phyloP scores from a whole-genome alignment of 2,113 vertebrate species.

The Myiozetetes cayanensis region DNA sequence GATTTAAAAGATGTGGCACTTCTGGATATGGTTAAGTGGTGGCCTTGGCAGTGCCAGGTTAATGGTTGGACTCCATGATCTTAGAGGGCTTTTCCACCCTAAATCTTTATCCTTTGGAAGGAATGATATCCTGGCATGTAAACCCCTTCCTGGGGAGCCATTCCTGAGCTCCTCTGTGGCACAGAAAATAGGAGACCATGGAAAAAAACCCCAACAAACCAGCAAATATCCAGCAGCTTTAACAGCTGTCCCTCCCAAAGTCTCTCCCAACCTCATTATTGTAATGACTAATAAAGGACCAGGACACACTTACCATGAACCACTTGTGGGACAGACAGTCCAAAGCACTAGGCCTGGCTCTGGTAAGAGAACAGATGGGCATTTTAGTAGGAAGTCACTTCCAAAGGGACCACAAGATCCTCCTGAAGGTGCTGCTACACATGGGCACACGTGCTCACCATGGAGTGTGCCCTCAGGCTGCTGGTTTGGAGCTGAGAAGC shows the following conservation, averaged over 20 bases:
- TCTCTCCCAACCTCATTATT: neutral
- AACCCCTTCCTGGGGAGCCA: neutral
- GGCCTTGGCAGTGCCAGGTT: neutral
- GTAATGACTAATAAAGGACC: neutral
- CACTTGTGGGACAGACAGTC: constrained; percentile 64
- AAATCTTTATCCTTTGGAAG: neutral
- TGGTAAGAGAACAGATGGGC: neutral
- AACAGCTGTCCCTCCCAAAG: neutral
- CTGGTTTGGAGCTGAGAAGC: neutral
- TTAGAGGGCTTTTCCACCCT: neutral
- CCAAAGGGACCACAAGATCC: neutral
- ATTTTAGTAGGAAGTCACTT: neutral
- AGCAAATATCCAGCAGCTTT: neutral
- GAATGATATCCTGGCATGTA: neutral
- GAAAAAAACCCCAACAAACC: neutral
- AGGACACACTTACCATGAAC: constrained; percentile 56
- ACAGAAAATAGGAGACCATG: neutral
- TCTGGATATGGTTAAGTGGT: neutral
- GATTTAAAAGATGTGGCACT: neutral
- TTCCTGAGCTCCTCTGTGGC: neutral
- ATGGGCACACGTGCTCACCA: rapidly evolving
- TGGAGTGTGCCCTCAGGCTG: neutral
- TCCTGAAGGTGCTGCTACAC: neutral
- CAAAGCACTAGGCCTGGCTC: constrained; percentile 48
- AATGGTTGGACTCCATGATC: neutral